A percentile compares a stretch with the other conserved stretches of the same genome.
These are phyloP conservation scores for Drosophila kepulauana DNA, from an alignment of 1,140 invertebrate species.

Conservation along the genomic window DNA sequence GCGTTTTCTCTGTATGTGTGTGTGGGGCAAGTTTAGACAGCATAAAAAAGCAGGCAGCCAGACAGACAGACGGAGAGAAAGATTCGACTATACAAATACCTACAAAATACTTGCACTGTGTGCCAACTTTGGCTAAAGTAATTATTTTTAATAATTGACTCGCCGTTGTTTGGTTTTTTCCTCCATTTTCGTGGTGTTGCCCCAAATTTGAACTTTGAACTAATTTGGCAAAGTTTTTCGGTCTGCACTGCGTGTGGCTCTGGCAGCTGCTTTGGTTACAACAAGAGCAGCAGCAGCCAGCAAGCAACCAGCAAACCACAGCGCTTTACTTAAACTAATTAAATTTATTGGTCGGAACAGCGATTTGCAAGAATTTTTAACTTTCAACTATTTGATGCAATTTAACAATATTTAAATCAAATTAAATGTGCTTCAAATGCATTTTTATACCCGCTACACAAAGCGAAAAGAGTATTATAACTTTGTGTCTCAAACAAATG, in stretches of 20 bases:
- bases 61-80: slow-evolving; percentile 23
- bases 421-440: slow-evolving; percentile 47
- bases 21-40: slow-evolving; percentile 10
- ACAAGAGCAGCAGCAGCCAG: neutral
- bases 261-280: slow-evolving; percentile 65
- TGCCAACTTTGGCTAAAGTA: slow-evolving; percentile 76
- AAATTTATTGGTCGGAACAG: slow-evolving; percentile 65
- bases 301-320: slow-evolving; percentile 50
- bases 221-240: slow-evolving; percentile 76
- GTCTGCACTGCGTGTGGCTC: slow-evolving; percentile 54
- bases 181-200: slow-evolving; percentile 30
- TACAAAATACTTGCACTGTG: slow-evolving; percentile 45
- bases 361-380: slow-evolving; percentile 21
- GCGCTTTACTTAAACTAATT: slow-evolving; percentile 73
- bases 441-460: neutral
- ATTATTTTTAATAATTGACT: slow-evolving; percentile 84
- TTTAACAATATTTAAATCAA: slow-evolving; percentile 38
- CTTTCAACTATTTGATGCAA: slow-evolving; percentile 3
- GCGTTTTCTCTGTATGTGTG: slow-evolving; percentile 22
- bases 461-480: no score
- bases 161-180: slow-evolving; percentile 48
- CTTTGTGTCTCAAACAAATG: neutral
- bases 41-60: slow-evolving; percentile 15
- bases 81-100: slow-evolving; percentile 50
- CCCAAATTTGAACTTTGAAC: slow-evolving; percentile 76